phyloP scores from a whole-genome alignment of 2,113 vertebrate species.

The Microcebus murinus region DNA sequence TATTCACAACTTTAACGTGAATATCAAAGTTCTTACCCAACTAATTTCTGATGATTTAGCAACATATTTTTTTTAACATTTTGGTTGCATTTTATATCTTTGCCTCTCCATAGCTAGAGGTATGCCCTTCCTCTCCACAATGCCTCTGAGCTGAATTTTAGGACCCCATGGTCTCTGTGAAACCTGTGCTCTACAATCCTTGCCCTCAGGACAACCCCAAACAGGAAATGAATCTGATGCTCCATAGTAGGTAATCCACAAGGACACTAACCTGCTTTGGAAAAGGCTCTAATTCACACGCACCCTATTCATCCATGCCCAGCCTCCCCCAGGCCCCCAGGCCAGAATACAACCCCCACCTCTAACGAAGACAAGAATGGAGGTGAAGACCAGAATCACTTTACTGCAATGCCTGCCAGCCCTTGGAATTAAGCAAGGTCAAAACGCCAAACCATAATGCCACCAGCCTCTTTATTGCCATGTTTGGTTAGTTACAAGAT shows the following conservation, averaged over 20 bases:
- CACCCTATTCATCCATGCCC: not conserved
- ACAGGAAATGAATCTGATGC: accelerated
- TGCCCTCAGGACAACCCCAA: not conserved
- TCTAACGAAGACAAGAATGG: not conserved
- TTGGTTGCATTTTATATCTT: too few relatives aligned
- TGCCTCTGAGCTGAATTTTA: not conserved
- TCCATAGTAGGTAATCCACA: not conserved
- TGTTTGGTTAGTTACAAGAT: not conserved
- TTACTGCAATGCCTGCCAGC: not conserved
- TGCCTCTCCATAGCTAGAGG: too few relatives aligned
- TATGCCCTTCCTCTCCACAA: too few relatives aligned
- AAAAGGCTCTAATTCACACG: not conserved
- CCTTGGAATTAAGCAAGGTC: constrained; percentile 12
- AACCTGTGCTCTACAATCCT: not conserved
- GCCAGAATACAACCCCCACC: too few relatives aligned
- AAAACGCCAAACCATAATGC: not conserved
- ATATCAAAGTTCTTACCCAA: too few relatives aligned
- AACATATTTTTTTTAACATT: too few relatives aligned
- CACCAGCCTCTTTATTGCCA: not conserved
- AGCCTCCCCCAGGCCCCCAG: not conserved
- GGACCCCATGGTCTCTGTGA: not conserved
- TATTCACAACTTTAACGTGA: too few relatives aligned
- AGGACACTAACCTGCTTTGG: not conserved
- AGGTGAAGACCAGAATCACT: not conserved
- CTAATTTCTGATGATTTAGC: too few relatives aligned